Base-by-base conservation (phyloP, 2,113 vertebrate species). In the Otis tarda region DNA sequence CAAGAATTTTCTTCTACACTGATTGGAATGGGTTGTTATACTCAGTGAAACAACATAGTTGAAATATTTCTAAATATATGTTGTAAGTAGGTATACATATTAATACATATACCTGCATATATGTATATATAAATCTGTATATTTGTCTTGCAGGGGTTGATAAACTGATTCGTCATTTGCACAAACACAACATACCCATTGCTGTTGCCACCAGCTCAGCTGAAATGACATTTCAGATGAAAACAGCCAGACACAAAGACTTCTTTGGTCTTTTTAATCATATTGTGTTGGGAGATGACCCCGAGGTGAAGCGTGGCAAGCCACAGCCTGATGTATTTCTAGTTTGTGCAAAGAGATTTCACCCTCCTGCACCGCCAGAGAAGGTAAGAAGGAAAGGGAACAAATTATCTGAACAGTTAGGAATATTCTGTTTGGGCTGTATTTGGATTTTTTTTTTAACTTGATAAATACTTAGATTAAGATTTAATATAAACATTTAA, bases 311-410 rank as follows among this genome's bases (percentile, higher is more conserved):
- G 90, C 52, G 57, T 7, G 96, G 98, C 82, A 99, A 99, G 92
- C 99, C 99, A 1, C 64, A 98, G 5, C 99, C 99, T 0, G 99
- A 99, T 97, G 96, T 97, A 39, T 99, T 99, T 96, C 97, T 99
- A 33, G 95, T 98, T 43, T 99, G 98, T 89, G 99, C 99, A 43
- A 87, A 95, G 43, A 98, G 98, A 60, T 99, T 99, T 97, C 39
- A 92, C 5, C 99, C 98, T 7, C 90, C 98, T 7, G 97, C 98
- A 23, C 10, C 95, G 25, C 94, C 95, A 2, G 97, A 98, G 50
- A 97, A 98, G 98, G 99, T 99, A 97, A 90, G 96, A 95, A 77
- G 14, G 19, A 85, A 68, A 35, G 37, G 23, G 15, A 71, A 63
- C 28, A 33, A 57, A 85, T 56, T 52, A 88, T 57, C 16, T 70